Percentiles rank a stretch among this genome's conserved stretches.
Evolutionary conservation across 2,797 vertebrate genomes (phyloP).

Genomic region (Mus caroli): DNA sequence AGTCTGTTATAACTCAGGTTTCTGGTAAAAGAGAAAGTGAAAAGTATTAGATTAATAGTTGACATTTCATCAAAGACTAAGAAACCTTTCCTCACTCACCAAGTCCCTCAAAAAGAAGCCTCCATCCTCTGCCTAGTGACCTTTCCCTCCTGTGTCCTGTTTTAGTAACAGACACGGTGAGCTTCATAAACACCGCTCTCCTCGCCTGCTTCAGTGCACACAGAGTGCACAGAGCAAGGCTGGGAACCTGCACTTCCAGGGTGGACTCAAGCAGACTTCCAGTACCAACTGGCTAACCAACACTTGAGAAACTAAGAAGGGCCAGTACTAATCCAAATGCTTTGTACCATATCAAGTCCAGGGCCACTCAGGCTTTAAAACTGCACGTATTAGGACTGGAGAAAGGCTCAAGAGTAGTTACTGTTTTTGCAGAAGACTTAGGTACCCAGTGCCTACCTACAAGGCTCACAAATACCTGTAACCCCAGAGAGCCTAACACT

Average conservation of each 20-base stretch:
- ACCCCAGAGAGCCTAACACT: background rate
- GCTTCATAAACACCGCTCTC: background rate
- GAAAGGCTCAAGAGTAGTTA: background rate
- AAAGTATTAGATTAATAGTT: conserved; percentile 18
- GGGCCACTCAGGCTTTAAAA: background rate
- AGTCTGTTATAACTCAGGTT: conserved; percentile 97
- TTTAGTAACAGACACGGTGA: background rate
- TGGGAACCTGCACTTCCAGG: background rate
- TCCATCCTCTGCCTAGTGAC: background rate
- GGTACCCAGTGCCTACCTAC: background rate
- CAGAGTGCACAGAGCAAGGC: background rate
- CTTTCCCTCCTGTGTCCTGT: background rate
- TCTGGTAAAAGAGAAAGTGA: conserved; percentile 89
- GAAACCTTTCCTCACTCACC: background rate
- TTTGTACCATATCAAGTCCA: background rate
- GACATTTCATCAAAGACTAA: background rate
- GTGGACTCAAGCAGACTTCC: background rate
- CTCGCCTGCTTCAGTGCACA: background rate
- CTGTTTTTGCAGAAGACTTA: background rate
- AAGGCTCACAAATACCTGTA: background rate
- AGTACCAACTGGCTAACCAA: background rate
- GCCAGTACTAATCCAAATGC: background rate
- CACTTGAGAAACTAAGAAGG: background rate
- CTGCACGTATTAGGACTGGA: background rate
- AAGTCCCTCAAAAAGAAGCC: background rate